Evolutionary conservation across 2,113 vertebrate genomes (phyloP).

Genomic region (Pygoscelis antarcticus): DNA sequence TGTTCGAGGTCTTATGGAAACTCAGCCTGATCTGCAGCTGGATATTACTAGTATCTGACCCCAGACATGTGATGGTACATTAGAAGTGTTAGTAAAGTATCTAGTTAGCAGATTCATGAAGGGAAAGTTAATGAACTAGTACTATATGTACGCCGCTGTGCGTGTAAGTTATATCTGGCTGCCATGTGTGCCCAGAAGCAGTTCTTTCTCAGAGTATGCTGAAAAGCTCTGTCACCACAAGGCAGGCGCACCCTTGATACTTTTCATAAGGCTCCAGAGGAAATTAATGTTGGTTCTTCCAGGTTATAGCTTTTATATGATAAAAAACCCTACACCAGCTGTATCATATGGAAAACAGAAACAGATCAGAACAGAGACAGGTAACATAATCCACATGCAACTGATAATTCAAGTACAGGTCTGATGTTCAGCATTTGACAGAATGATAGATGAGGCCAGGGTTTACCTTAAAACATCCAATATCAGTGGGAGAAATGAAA

Average conservation of each 20-base stretch:
- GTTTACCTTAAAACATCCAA: background rate
- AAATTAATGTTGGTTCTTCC: slow-evolving; percentile 59
- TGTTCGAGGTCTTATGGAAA: background rate
- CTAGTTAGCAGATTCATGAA: slow-evolving; percentile 31
- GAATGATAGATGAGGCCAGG: background rate
- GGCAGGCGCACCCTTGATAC: slow-evolving; percentile 50
- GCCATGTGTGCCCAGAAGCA: slow-evolving; percentile 69
- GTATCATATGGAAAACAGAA: slow-evolving; percentile 22
- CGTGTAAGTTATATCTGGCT: background rate
- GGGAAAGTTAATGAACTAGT: slow-evolving; percentile 39
- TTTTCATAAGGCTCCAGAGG: slow-evolving; percentile 65
- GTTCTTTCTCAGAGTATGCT: slow-evolving; percentile 26
- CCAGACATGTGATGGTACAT: slow-evolving; percentile 33
- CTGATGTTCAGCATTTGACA: background rate
- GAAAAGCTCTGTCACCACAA: slow-evolving; percentile 73
- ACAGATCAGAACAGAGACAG: background rate
- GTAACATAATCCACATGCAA: slow-evolving; percentile 27
- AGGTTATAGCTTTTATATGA: slow-evolving; percentile 17
- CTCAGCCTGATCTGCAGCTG: slow-evolving; percentile 31
- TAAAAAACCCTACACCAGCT: slow-evolving; percentile 10
- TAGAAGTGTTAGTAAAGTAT: slow-evolving; percentile 43
- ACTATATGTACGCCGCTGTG: background rate
- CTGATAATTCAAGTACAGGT: background rate
- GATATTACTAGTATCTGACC: slow-evolving; percentile 5
- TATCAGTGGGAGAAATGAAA: background rate